Base-by-base conservation (phyloP, 2,113 vertebrate genomes). In the Odobenus rosmarus region DNA sequence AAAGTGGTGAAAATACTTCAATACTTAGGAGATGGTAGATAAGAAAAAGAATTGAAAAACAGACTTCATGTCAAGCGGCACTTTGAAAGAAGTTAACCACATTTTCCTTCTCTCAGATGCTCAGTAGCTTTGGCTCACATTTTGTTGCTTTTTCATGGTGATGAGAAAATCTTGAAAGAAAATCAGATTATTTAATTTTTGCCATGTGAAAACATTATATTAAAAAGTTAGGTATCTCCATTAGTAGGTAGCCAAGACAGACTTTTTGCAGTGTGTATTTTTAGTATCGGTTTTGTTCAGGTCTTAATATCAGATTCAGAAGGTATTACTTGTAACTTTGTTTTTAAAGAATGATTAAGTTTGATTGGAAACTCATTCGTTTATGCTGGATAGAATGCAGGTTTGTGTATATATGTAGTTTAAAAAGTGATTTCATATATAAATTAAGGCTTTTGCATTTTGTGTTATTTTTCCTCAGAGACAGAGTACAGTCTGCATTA, bases 401-500 rank as follows among this genome's bases (percentile, higher is more conserved):
- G 15, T 72, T 55, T 96, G 5, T 64, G 31, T 28, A 9, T 74
- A 13, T n/a, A 59, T 76, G 7, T 67, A 83, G 79, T 39, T 87
- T 96, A 82, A 80, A 85, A 92, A 18, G 42, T 93, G n/a, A 51
- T 24, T 93, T 95, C 51, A 33, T 86, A 6, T 39, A 26, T 80
- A 94, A 95, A 42, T 95, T 95, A 90, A 95, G 31, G 1, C 42
- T 49, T 6, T 95, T 98, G 95, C 11, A 33, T 36, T 87, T 98
- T 98, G 8, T 98, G 10, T 90, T 95, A 62, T 85, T 96, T 97
- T 76, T 97, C 97, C 96, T 19, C 98, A 99, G 99, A 98, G 99
- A 99, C 97, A 99, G 99, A 79, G 99, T 99, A 98, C 99, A 99
- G 90, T 99, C 98, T 95, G 99, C 98, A 39, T 96, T 99, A 95